Percentiles rank a stretch among this genome's conserved stretches.
Evolutionary conservation across 2,888 invertebrate species (phyloP).

Genomic region (Agrochola litura): DNA sequence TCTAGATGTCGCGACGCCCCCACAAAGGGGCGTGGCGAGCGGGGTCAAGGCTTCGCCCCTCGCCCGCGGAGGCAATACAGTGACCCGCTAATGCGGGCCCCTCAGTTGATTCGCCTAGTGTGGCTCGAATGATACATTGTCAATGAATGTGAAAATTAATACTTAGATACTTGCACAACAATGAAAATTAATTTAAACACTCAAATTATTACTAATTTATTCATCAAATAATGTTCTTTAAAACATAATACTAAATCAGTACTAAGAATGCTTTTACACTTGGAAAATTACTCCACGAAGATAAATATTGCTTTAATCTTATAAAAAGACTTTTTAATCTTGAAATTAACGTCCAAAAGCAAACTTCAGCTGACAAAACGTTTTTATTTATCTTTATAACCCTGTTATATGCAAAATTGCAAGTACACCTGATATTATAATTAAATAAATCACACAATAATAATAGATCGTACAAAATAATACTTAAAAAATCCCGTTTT

Average conservation of each 20-base stretch:
- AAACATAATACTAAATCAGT: constrained; percentile 28
- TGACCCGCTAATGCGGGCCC: no score
- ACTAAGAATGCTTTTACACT: constrained; percentile 26
- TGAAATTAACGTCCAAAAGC: constrained; percentile 16
- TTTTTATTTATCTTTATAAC: constrained; percentile 28
- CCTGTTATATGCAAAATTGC: constrained; percentile 45
- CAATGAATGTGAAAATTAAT: constrained; percentile 7
- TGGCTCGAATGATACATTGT: not conserved
- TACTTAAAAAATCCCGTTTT: constrained; percentile 13
- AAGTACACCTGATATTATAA: constrained; percentile 31
- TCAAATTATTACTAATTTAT: constrained; percentile 43
- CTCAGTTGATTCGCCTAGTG: no score
- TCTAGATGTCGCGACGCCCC: no score
- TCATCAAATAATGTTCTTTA: constrained; percentile 29
- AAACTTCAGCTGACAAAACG: constrained; percentile 25
- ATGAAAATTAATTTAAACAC: not conserved
- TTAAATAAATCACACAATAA: constrained; percentile 25
- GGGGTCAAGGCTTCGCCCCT: no score
- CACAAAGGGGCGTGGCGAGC: no score
- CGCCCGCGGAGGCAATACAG: no score
- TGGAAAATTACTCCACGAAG: not conserved
- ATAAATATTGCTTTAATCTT: not conserved
- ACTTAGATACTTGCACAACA: not conserved
- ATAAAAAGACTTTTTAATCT: not conserved
- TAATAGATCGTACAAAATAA: constrained; percentile 34